phyloP scores from a whole-genome alignment of 2,888 invertebrate genomes.

The Stenolophus ochropezus region DNA sequence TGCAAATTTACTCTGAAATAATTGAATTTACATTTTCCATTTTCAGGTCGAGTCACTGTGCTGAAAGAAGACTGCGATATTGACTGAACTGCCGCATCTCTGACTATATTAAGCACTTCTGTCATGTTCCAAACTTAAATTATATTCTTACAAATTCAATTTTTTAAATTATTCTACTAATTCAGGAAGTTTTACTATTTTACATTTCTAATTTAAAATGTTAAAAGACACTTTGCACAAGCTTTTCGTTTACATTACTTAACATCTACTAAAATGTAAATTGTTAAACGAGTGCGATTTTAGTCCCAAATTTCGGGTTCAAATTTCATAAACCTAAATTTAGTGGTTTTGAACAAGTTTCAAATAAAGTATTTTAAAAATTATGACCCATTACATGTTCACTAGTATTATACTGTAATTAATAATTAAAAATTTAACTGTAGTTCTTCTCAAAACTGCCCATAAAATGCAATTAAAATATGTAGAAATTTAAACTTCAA shows the following conservation, averaged over 20 bases:
- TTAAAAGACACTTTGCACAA: background rate
- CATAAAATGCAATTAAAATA: background rate
- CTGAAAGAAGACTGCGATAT: slow-evolving; percentile 56
- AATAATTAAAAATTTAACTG: too few relatives aligned
- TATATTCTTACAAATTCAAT: slow-evolving; percentile 28
- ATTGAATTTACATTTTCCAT: slow-evolving; percentile 60
- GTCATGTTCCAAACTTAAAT: slow-evolving; percentile 32
- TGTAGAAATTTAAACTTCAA: background rate
- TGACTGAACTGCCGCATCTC: slow-evolving; percentile 48
- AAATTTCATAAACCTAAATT: too few relatives aligned
- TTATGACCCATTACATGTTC: too few relatives aligned
- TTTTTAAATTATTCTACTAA: slow-evolving; percentile 39
- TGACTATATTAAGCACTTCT: slow-evolving; percentile 31
- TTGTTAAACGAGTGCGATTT: too few relatives aligned
- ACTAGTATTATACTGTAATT: too few relatives aligned
- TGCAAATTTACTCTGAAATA: slow-evolving; percentile 60
- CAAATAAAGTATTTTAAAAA: too few relatives aligned
- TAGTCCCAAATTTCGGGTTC: too few relatives aligned
- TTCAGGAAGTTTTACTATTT: slow-evolving; percentile 10
- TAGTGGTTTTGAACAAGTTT: too few relatives aligned
- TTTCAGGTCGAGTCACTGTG: slow-evolving; percentile 52
- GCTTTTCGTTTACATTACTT: background rate
- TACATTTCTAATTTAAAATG: slow-evolving; percentile 12
- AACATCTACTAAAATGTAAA: too few relatives aligned
- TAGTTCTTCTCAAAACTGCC: too few relatives aligned